These are phyloP conservation scores for Merluccius polli DNA, from an alignment of 2,797 vertebrate species.

Conservation along the genomic window DNA sequence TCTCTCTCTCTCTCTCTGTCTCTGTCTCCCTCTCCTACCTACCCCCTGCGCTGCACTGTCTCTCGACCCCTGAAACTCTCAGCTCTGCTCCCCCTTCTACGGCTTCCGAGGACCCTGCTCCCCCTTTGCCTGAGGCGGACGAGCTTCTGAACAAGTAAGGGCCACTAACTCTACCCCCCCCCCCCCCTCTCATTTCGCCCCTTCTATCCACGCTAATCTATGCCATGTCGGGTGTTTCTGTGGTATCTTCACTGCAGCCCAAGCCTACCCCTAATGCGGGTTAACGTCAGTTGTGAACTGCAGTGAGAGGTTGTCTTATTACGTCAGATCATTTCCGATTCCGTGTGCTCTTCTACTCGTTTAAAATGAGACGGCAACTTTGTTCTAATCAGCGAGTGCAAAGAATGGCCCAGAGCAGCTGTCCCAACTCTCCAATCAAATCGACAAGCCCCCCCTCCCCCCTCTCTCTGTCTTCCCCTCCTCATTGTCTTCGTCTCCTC, in stretches of 20 bases:
- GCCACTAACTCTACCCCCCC: conserved; percentile 6
- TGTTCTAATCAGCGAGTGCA: neutral
- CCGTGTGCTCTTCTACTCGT: neutral
- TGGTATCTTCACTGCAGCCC: neutral
- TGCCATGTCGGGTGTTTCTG: neutral
- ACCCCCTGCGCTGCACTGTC: neutral
- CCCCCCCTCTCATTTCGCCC: neutral
- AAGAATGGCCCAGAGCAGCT: neutral
- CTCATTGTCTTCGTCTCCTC: conserved; percentile 2
- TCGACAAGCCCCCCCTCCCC: neutral
- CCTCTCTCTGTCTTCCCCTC: neutral
- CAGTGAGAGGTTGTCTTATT: neutral
- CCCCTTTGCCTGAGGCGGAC: conserved; percentile 89
- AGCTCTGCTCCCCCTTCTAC: conserved; percentile 76
- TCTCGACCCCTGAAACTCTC: conserved; percentile 45
- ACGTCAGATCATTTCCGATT: neutral
- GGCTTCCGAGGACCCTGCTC: conserved; percentile 79
- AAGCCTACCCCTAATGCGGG: neutral
- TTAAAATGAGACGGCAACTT: neutral
- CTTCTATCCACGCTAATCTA: neutral
- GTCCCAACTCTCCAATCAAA: too few relatives aligned
- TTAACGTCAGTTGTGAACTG: neutral
- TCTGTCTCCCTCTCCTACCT: neutral
- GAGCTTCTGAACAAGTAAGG: conserved; percentile 95
- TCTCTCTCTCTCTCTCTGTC: too few relatives aligned